phyloP scores from a whole-genome alignment of 92 coral and sea anemone genomes.

The Phenganax marumi region DNA sequence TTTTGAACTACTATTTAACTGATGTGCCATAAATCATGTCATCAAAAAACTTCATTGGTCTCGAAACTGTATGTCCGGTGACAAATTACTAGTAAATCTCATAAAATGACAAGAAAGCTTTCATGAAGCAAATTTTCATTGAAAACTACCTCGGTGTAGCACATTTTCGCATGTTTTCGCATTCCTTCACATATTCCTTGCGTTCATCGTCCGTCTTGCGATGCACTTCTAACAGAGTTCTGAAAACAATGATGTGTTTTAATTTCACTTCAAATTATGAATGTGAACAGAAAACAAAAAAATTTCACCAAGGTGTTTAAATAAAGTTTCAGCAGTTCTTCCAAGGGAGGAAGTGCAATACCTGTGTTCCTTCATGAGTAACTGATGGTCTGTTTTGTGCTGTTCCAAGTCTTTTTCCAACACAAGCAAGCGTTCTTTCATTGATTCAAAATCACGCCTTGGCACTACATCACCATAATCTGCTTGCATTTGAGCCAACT shows the following conservation, averaged over 20 bases:
- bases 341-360: not conserved
- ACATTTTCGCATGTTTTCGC: slow-evolving; percentile 94
- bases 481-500: slow-evolving; percentile 93
- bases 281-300: not conserved
- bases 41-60: not conserved
- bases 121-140: not conserved
- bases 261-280: no score
- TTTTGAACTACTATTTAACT: no score
- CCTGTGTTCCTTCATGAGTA: slow-evolving; percentile 96
- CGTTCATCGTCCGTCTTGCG: slow-evolving; percentile 90
- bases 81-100: no score
- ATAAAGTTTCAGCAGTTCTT: not conserved
- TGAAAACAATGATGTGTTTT: slow-evolving; percentile 10
- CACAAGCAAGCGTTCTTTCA: slow-evolving; percentile 72
- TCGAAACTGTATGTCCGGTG: not conserved
- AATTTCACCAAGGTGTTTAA: not conserved
- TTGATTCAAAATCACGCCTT: slow-evolving; percentile 83
- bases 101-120: not conserved
- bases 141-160: slow-evolving; percentile 87
- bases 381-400: slow-evolving; percentile 65
- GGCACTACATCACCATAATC: slow-evolving; percentile 99
- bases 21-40: not conserved
- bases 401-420: slow-evolving; percentile 73
- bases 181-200: slow-evolving; percentile 81
- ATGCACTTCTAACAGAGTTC: slow-evolving; percentile 90